Base-by-base conservation (phyloP, 1,140 invertebrate genomes). In the Eueides isabella region DNA sequence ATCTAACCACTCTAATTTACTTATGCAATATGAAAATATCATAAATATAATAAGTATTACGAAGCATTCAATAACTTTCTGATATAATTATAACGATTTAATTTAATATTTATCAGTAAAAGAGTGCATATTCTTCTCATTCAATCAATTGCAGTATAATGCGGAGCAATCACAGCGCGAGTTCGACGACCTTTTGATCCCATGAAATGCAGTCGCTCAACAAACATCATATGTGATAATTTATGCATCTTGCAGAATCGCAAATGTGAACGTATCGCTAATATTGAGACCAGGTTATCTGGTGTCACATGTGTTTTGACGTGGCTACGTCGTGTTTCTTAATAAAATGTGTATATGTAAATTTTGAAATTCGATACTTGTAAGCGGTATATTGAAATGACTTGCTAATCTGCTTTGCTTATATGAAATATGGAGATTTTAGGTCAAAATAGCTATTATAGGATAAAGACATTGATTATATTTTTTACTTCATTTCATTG, bases 181-280 rank as follows among this genome's bases (percentile, higher is more conserved):
- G 75, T 74, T 74, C 71, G 72, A 67, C 41, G 68, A 77, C 71
- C 71, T 72, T 55, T 62, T 72, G 71, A 74, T 69, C 68, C 41
- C 19, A 65, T 68, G 41, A 73, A 74, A 73, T 61, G 69, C 48
- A 71, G 64, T 68, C 61, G 68, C 62, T 73, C 69, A 70, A 65
- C 69, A 65, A 55, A 63, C 72, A 38, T 74, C 67, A 72, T 68
- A 76, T 77, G 70, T 67, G 73, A 67, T 75, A 72, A 75, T 72
- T 79, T 79, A 74, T 80, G 72, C 72, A 75, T 70, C 41, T 77
- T 74, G 72, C 72, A 68, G 41, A 75, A 62, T 61, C 31, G 78
- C 41, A 71, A 67, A 67, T 63, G 78, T 38, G 64, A 73, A 66
- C 64, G 35, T 66, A 68, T 73, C 65, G 66, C 67, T 68, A 73